Base-by-base conservation (phyloP, 1,140 invertebrate genomes). In the Carposina sasakii region DNA sequence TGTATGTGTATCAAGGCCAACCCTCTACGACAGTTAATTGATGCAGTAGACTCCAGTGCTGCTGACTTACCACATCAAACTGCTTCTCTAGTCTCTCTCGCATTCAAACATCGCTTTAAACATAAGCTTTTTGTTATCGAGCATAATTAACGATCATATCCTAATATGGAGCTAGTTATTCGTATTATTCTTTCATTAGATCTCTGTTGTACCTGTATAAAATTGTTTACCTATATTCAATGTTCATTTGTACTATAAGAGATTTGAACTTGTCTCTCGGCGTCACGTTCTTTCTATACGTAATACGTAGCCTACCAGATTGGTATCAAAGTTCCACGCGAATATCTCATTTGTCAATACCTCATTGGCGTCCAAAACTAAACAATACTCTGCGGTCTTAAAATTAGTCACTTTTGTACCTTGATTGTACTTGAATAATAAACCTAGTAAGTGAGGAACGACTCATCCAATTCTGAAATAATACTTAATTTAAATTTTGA, bases 401-500 rank as follows among this genome's bases (percentile, higher is more conserved):
- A n/a, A 69, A 71, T 78, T 81, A 84, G 81, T 84, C 81, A 84
- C 77, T 76, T 71, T 76, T 82, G 81, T 84, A 84, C 78, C 81
- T 84, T 81, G 71, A 72, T 70, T 61, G 72, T 77, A 77, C 68
- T 70, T 63, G 75, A 67, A 78, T 73, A 81, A 76, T 73, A 69
- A 68, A 62, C 67, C 65, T 76, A 70, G 60, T 81, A 77, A 75
- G 75, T 70, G 72, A 71, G 63, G 69, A 70, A 72, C 67, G 77
- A 78, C 73, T 78, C 75, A 84, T 79, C 67, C 76, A 81, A 79
- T 81, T 84, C 81, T 84, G 78, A 79, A 71, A 84, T 84, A n/a
- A 84, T 84, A 84, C 81, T 84, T 84, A 84, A 84, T 84, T 84
- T 84, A 84, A 84, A 84, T 84, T 84, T 77, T 84, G 68, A 82